Conservation (phyloP, 2,797 vertebrate species). For the Microctenopoma steveboyesi region DNA sequence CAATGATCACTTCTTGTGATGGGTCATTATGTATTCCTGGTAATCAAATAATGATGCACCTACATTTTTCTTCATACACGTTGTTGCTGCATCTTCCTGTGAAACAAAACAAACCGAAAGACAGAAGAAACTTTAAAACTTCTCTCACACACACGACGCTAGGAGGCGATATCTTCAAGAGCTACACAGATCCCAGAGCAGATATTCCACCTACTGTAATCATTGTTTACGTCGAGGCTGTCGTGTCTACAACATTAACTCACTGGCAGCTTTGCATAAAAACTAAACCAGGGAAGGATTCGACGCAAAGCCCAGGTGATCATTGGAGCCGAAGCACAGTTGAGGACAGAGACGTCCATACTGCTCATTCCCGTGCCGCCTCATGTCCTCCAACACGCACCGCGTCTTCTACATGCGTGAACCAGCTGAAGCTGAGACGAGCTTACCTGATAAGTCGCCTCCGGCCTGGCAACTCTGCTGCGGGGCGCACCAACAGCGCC, state of each 20-base stretch:
- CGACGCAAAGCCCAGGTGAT: not conserved
- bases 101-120: constrained; percentile 40
- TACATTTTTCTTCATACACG: constrained; percentile 81
- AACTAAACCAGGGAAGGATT: rapidly evolving
- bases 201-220: not conserved
- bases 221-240: constrained; percentile 9
- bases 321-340: not conserved
- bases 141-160: constrained; percentile 25
- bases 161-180: constrained; percentile 66
- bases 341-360: no score
- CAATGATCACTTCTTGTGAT: no score
- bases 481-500: constrained; percentile 69
- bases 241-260: constrained; percentile 2
- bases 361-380: no score
- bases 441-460: constrained; percentile 86
- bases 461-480: constrained; percentile 78
- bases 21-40: not conserved
- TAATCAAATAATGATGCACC: constrained; percentile 12
- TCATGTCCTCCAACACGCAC: not conserved
- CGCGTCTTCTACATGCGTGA: not conserved
- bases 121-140: not conserved
- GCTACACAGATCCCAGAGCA: not conserved
- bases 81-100: constrained; percentile 84
- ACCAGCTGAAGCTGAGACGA: not conserved
- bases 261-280: not conserved